These are phyloP conservation scores for Otus scops DNA, from an alignment of 2,797 vertebrate genomes.

Conservation along the genomic window DNA sequence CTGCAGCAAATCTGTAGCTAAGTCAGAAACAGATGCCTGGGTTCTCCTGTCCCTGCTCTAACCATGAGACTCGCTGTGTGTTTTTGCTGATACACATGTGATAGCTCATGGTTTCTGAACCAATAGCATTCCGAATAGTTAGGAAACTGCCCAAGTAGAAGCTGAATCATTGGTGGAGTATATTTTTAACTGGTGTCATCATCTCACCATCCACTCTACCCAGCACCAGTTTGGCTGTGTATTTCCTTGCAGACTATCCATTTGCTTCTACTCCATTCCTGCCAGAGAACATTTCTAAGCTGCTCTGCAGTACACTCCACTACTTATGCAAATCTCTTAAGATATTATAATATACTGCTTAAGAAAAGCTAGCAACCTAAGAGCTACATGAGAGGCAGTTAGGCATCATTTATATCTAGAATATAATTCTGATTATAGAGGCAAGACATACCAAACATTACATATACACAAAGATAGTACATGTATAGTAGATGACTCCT, in stretches of 20 bases:
- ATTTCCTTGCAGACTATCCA: neutral
- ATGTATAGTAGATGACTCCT: neutral
- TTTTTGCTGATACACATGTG: neutral
- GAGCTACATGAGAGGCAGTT: neutral
- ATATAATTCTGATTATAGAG: neutral
- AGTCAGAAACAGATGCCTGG: neutral
- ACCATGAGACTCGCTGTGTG: neutral
- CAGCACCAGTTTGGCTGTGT: neutral
- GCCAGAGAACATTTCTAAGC: neutral
- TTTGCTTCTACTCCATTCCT: neutral
- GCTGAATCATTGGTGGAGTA: neutral
- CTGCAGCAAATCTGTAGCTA: neutral
- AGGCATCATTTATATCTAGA: neutral
- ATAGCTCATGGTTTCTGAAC: neutral
- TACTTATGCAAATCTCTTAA: neutral
- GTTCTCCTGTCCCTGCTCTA: neutral
- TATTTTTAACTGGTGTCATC: constrained; percentile 5
- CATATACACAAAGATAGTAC: neutral
- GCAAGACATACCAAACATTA: neutral
- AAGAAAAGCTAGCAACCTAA: neutral
- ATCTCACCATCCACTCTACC: neutral
- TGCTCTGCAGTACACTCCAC: neutral
- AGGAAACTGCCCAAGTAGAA: neutral
- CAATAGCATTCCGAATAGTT: neutral
- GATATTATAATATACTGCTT: neutral